Evolutionary conservation across 2,113 vertebrate species (phyloP).

Genomic region (Oreochromis aureus): DNA sequence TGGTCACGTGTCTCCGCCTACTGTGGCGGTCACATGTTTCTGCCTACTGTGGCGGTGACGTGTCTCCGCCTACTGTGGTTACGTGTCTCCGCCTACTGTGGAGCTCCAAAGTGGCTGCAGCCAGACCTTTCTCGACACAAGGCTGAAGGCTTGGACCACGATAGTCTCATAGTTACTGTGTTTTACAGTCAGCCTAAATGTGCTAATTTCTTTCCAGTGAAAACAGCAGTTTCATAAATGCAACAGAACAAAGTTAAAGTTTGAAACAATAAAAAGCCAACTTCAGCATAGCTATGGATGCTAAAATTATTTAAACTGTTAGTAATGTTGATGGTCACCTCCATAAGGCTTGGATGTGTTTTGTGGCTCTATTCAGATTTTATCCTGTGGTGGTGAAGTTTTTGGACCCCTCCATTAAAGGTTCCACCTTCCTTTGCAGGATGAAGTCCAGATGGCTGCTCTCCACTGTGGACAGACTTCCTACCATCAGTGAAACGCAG

Average conservation of each 20-base stretch:
- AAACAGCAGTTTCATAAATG: not conserved
- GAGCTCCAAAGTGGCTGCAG: not conserved
- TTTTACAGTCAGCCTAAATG: not conserved
- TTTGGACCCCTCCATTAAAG: not conserved
- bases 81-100: not conserved
- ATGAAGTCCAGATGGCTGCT: conserved; percentile 51
- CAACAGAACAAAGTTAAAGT: not conserved
- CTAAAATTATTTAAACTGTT: not conserved
- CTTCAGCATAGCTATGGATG: not conserved
- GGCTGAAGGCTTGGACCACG: not conserved
- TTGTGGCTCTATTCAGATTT: not conserved
- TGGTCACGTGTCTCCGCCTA: too few relatives aligned
- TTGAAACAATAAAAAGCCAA: not conserved
- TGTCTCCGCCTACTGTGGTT: not conserved
- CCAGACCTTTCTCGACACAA: not conserved
- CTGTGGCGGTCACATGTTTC: rapidly evolving
- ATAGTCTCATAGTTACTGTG: rapidly evolving
- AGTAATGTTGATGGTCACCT: not conserved
- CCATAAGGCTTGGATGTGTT: not conserved
- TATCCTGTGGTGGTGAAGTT: not conserved
- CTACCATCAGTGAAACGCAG: conserved; percentile 53
- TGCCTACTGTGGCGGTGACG: too few relatives aligned
- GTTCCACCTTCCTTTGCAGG: not conserved
- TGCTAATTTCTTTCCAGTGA: not conserved
- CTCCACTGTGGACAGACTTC: conserved; percentile 47